phyloP scores from a whole-genome alignment of 2,888 invertebrate genomes.

The Sesia bembeciformis region DNA sequence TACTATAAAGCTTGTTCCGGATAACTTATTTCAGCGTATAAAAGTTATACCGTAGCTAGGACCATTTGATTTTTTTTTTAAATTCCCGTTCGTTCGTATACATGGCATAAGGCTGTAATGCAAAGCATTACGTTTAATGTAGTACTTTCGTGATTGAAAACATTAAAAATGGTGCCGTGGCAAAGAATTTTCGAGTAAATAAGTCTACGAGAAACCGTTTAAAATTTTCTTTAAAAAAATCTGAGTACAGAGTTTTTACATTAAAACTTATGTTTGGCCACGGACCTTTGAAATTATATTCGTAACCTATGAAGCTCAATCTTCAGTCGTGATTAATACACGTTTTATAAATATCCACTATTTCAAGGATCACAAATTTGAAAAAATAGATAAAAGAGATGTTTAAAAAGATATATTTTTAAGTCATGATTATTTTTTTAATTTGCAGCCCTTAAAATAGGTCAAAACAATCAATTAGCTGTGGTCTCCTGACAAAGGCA shows the following conservation, averaged over 20 bases:
- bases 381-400: constrained; percentile 5
- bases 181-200: neutral
- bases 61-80: constrained; percentile 47
- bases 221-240: too few species aligned
- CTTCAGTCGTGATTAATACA: constrained; percentile 5
- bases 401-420: too few species aligned
- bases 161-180: neutral
- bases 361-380: constrained; percentile 34
- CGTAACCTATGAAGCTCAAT: neutral
- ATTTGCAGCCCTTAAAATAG: constrained; percentile 6
- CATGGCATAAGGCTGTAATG: constrained; percentile 80
- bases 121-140: constrained; percentile 56
- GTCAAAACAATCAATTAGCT: constrained; percentile 29
- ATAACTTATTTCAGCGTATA: constrained; percentile 43
- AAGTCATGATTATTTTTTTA: neutral
- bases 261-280: neutral
- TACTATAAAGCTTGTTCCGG: constrained; percentile 68
- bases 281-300: neutral
- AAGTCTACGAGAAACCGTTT: neutral
- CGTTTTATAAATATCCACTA: constrained; percentile 22
- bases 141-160: constrained; percentile 7
- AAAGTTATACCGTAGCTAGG: constrained; percentile 44
- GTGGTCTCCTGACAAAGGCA: constrained; percentile 63
- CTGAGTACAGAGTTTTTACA: too few species aligned
- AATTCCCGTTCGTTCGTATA: constrained; percentile 74